Evolutionary conservation across 2,113 vertebrate species (phyloP), one percentile per base, ranked within the genome.

Genomic region (Morone saxatilis): DNA sequence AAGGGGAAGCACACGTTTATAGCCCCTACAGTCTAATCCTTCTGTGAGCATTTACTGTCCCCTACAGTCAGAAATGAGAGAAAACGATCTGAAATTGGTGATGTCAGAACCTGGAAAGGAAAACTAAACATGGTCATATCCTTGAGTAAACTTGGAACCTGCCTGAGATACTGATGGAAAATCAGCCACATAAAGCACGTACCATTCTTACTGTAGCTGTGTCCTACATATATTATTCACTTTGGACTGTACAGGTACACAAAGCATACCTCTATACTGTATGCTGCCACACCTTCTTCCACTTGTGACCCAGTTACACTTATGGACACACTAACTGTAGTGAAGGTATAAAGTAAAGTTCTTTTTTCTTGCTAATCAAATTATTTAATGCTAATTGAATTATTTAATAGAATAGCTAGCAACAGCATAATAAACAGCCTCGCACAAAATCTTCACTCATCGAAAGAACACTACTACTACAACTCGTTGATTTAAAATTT

Each of bases 51-150:
- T n/a, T 70, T 43, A 48, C 54, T 63, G 47, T 60, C 67, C 53
- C 67, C 62, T 87, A 51, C 71, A 85, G 68, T 71, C 68, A 71
- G 45, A 53, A 17, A 54, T 36, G 3, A 67, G 53, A 14, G 45
- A 51, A 20, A 73, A 62, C 22, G 43, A 17, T 50, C 13, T 50
- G 59, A 70, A 14, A 22, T 3, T 4, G 7, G 43, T 71, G 36
- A 78, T 4, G 43, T 66, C 19, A 51, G 20, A 1, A 63, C 31
- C 7, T 65, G 11, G 13, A 57, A 40, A 63, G 1, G 19, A n/a
- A 56, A 22, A 13, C 1, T 36, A 8, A 16, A 25, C 8, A 9
- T 65, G 22, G 36, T 13, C 48, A 19, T 5, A 13, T 22, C 31
- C 36, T 11, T 22, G 12, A 62, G 19, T 43, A 43, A n/a, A 43